phyloP scores from a whole-genome alignment of 1,140 invertebrate species.

The Bombus balteatus region DNA sequence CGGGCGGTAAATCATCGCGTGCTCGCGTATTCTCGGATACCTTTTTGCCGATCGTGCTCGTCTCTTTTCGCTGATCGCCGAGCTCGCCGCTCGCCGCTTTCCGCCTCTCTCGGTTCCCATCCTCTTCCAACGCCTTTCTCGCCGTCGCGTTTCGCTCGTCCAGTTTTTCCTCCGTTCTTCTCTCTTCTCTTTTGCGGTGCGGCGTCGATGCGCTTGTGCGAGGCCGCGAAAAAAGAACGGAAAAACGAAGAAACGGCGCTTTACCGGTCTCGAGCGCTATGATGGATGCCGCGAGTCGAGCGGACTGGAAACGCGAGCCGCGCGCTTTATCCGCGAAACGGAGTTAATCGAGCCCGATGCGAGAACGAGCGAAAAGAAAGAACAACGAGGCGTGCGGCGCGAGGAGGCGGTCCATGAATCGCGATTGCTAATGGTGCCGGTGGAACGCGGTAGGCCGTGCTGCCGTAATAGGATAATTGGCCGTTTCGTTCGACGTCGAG shows the following conservation, averaged over 20 bases:
- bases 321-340: too few species aligned
- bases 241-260: neutral
- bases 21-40: conserved; percentile 72
- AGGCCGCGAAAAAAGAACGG: neutral
- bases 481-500: conserved; percentile 51
- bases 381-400: neutral
- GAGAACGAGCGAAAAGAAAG: neutral
- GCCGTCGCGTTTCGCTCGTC: too few species aligned
- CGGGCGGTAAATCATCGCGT: conserved; percentile 78
- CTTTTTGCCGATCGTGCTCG: conserved; percentile 58
- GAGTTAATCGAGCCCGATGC: neutral
- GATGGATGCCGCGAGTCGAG: too few species aligned
- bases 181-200: neutral
- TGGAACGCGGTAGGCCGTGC: conserved; percentile 24
- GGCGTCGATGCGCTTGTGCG: neutral
- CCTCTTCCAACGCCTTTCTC: too few species aligned
- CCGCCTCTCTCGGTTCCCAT: neutral
- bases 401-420: neutral
- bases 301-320: too few species aligned
- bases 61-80: conserved; percentile 7
- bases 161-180: neutral
- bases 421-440: conserved; percentile 6
- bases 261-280: too few species aligned
- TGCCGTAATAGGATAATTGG: conserved; percentile 73
- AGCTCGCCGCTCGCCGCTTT: neutral